phyloP scores from a whole-genome alignment of 2,113 vertebrate genomes.

The Megaceryle torquata region DNA sequence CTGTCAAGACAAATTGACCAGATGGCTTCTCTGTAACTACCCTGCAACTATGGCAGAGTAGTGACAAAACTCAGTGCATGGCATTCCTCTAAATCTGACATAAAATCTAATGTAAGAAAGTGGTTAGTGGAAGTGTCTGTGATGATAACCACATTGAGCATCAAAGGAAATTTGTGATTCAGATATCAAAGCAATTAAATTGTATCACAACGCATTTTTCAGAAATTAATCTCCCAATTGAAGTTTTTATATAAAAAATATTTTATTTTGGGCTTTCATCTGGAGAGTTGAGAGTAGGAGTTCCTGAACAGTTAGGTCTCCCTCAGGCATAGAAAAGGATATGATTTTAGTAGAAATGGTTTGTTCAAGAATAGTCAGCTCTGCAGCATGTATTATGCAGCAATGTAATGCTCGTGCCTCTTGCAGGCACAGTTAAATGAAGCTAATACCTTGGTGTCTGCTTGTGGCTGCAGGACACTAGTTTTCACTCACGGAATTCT shows the following conservation, averaged over 20 bases:
- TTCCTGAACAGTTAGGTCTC: not conserved
- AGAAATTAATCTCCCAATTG: not conserved
- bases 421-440: not conserved
- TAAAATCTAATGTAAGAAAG: not conserved
- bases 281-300: not conserved
- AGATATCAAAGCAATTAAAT: conserved; percentile 25
- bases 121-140: not conserved
- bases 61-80: not conserved
- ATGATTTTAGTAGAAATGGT: not conserved
- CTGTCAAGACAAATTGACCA: conserved; percentile 53
- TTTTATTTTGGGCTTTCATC: not conserved
- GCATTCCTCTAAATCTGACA: not conserved
- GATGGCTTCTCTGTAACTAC: not conserved
- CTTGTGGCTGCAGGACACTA: not conserved
- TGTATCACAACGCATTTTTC: not conserved
- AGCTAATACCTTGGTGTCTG: not conserved
- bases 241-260: not conserved
- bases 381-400: accelerated
- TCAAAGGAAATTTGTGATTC: conserved; percentile 2
- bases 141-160: not conserved
- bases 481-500: not conserved
- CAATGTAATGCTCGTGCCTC: not conserved
- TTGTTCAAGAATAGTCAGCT: not conserved
- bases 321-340: not conserved
- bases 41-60: not conserved